Percentiles rank a stretch among this genome's conserved stretches.
phyloP scores from a whole-genome alignment of 2,888 invertebrate genomes.

The Lasioglossum calceatum region DNA sequence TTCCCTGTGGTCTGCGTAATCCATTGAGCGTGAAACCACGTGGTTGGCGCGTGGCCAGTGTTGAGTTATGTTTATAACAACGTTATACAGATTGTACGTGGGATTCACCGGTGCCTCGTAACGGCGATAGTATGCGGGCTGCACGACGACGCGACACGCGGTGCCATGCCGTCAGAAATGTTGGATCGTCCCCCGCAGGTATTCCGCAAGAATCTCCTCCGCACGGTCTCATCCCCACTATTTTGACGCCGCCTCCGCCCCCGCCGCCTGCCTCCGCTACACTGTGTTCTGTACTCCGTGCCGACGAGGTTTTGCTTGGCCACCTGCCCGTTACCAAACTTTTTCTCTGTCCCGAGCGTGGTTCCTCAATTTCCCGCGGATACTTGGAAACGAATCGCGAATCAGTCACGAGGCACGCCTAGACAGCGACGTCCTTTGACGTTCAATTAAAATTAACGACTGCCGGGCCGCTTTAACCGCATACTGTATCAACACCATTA shows the following conservation, averaged over 20 bases:
- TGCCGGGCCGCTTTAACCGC: not conserved
- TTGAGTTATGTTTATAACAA: conserved; percentile 77
- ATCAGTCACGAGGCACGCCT: not conserved
- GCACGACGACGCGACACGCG: conserved; percentile 36
- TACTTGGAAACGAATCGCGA: conserved; percentile 29
- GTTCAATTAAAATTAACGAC: conserved; percentile 8
- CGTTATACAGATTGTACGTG: conserved; percentile 64
- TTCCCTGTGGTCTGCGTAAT: conserved; percentile 36
- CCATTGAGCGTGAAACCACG: conserved; percentile 77
- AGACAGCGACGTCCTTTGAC: not conserved
- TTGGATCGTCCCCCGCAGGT: conserved; percentile 49
- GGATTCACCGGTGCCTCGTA: conserved; percentile 68
- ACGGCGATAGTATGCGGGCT: conserved; percentile 66
- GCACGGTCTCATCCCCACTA: not conserved
- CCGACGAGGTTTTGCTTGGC: conserved; percentile 53
- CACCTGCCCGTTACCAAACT: conserved; percentile 52
- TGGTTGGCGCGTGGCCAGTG: conserved; percentile 78
- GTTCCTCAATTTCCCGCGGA: conserved; percentile 33
- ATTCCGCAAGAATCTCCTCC: conserved; percentile 49
- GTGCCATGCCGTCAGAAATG: conserved; percentile 48
- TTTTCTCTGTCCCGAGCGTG: conserved; percentile 27
- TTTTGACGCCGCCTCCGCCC: not conserved
- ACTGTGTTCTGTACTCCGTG: not conserved
- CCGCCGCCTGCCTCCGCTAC: not conserved
- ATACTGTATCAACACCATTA: not conserved